A percentile compares a stretch with the other conserved stretches of the same genome.
These are phyloP conservation scores for Parapsyche elsis DNA, from an alignment of 1,140 invertebrate genomes.

Conservation along the genomic window DNA sequence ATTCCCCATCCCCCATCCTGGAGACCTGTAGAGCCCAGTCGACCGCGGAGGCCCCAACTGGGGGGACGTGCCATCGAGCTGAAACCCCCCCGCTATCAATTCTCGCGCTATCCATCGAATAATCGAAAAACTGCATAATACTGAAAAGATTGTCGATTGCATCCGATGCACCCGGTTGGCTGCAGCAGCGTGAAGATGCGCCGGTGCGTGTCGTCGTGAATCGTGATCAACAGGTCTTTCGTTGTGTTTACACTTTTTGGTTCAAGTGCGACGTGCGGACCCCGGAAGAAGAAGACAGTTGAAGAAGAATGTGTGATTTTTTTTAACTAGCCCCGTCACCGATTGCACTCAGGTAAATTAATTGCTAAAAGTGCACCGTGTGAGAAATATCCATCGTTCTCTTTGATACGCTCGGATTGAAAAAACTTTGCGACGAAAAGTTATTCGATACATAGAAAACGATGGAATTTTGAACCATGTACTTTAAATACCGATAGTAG, in stretches of 20 bases:
- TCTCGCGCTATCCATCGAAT: neutral
- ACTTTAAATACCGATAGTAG: too few species aligned
- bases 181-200: neutral
- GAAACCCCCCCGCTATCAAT: neutral
- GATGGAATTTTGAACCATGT: too few species aligned
- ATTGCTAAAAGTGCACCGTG: too few species aligned
- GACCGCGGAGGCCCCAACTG: neutral
- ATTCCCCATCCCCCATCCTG: constrained; percentile 14
- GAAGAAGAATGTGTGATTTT: too few species aligned
- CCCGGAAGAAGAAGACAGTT: neutral
- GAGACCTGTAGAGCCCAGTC: constrained; percentile 42
- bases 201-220: neutral
- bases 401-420: too few species aligned
- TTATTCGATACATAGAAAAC: too few species aligned
- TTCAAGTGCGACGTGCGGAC: neutral
- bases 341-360: too few species aligned
- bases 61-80: neutral
- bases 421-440: too few species aligned
- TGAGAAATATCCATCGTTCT: too few species aligned
- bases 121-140: too few species aligned
- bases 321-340: too few species aligned
- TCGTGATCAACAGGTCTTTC: neutral
- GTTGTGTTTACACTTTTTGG: neutral
- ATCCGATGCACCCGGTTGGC: neutral
- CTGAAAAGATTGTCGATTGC: too few species aligned